phyloP scores from a whole-genome alignment of 2,797 vertebrate genomes.

The Gambelia wislizenii region DNA sequence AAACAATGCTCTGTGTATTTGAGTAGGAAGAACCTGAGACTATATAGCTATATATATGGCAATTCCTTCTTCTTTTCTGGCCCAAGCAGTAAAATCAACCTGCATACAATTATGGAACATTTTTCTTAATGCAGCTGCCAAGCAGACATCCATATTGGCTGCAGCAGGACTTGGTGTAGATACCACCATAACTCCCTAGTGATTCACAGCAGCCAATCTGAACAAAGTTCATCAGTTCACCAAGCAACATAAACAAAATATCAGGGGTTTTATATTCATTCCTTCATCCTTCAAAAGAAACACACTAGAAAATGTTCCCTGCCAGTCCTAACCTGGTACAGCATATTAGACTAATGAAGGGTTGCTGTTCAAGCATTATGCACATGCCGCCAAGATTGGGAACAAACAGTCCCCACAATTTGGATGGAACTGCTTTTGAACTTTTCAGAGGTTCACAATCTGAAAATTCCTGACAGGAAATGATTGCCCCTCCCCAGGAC shows the following conservation, averaged over 20 bases:
- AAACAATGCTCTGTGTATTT: conserved; percentile 13
- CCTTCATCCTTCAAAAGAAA: conserved; percentile 62
- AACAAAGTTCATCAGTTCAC: conserved; percentile 66
- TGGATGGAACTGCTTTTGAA: conserved; percentile 63
- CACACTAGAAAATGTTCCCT: conserved; percentile 59
- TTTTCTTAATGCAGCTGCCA: conserved; percentile 63
- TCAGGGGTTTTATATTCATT: conserved; percentile 61
- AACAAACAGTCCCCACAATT: conserved; percentile 73
- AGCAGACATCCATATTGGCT: conserved; percentile 73
- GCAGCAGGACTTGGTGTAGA: conserved; percentile 62
- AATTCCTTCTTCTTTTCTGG: conserved; percentile 15
- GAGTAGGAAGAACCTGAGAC: background rate
- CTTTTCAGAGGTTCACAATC: conserved; percentile 55
- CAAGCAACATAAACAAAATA: conserved; percentile 73
- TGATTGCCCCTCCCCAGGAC: conserved; percentile 26
- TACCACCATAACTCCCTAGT: conserved; percentile 64
- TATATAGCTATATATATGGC: conserved; percentile 4
- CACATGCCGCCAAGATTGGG: conserved; percentile 67
- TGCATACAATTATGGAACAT: conserved; percentile 47
- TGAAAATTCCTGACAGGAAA: conserved; percentile 65
- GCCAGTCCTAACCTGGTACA: conserved; percentile 66
- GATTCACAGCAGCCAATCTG: conserved; percentile 64
- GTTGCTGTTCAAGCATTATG: conserved; percentile 72
- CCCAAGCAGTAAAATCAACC: conserved; percentile 54
- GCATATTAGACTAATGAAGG: conserved; percentile 71